phyloP scores from a whole-genome alignment of 1,140 invertebrate genomes.

The Heliconius nattereri region DNA sequence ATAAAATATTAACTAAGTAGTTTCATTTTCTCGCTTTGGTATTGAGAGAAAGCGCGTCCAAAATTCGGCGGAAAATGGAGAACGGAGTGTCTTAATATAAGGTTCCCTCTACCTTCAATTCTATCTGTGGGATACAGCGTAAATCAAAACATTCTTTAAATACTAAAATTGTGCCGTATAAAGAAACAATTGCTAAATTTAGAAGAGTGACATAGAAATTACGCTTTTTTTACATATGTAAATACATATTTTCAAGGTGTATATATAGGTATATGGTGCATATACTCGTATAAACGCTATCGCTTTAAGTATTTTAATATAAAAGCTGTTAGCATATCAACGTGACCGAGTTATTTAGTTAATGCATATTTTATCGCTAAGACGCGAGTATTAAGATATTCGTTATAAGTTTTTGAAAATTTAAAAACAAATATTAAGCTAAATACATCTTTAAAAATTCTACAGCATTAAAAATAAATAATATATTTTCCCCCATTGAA shows the following conservation, averaged over 20 bases:
- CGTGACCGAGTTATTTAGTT: slow-evolving; percentile 3
- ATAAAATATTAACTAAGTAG: too few species aligned
- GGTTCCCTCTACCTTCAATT: too few species aligned
- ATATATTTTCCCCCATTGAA: background rate
- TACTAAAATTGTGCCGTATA: too few species aligned
- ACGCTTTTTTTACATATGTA: background rate
- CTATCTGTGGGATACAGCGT: too few species aligned
- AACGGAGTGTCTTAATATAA: too few species aligned
- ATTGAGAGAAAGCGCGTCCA: too few species aligned
- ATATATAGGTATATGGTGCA: background rate
- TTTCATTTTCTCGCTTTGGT: too few species aligned
- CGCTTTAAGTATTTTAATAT: background rate
- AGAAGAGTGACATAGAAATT: background rate
- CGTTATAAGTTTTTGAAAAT: background rate
- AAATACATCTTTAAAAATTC: too few species aligned
- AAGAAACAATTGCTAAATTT: background rate
- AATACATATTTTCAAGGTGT: too few species aligned
- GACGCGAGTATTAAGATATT: background rate
- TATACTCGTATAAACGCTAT: background rate
- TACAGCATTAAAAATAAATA: background rate
- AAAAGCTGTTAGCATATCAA: background rate
- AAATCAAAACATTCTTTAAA: too few species aligned
- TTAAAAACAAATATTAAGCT: background rate
- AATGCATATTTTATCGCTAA: slow-evolving; percentile 4
- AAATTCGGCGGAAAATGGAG: too few species aligned